Evolutionary conservation across 2,888 invertebrate genomes (phyloP), one percentile per base, ranked within the genome.

Genomic region (Eupithecia centaureata): DNA sequence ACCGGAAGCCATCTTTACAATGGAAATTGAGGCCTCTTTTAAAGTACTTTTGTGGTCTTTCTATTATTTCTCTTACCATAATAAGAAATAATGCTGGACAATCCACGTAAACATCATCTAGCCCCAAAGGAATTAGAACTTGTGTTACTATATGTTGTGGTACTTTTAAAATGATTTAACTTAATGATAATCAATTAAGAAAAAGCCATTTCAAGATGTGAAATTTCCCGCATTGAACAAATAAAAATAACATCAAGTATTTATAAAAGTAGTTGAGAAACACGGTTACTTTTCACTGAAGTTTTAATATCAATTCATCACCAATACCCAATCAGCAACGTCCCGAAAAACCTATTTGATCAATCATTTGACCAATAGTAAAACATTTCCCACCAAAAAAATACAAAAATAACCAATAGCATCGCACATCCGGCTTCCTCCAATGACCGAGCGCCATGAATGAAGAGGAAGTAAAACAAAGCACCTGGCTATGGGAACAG

Each of bases 401-500:
- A 57, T 18, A 47, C 32, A 13, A 63, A 60, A 60, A 61, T 12
- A 63, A 35, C 70, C 69, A 66, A 70, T 69, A 69, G 66, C 66
- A 64, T 57, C 62, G 25, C 35, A 63, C 70, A 66, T 70, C 70
- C 70, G 66, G 32, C 38, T 66, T 63, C 72, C 61, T 25, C 54
- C 70, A 71, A 68, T 73, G 76, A 70, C 73, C 76, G 73, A 65
- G 62, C 67, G 60, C 77, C 76, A 74, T 89, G 86, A 87, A 87
- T 86, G 77, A 77, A 81, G 86, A 86, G 91, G 91, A 91, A 88
- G 80, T 80, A 71, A 73, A 66, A 80, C 78, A 79, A 81, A 81
- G 82, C 73, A 52, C 66, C 73, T 77, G 77, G 80, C 86, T 88
- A 90, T 92, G 91, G 89, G 92, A 92, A 91, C 87, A 88, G 90